Percentiles rank a stretch among this genome's conserved stretches.
These are phyloP conservation scores for Neuroterus valhalla DNA, from an alignment of 1,140 invertebrate genomes.

Conservation along the genomic window DNA sequence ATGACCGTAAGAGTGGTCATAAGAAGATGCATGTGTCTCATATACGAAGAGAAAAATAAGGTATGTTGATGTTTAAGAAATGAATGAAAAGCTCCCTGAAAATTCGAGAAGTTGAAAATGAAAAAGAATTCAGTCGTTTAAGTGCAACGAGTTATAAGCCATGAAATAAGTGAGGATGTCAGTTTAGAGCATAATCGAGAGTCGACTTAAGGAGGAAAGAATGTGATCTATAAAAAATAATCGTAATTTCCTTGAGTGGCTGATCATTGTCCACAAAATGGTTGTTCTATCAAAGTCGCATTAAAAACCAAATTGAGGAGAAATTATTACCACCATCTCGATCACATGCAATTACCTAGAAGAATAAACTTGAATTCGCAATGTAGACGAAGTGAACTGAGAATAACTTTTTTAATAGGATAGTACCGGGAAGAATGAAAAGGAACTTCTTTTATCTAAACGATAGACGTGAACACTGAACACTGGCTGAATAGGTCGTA, in stretches of 20 bases:
- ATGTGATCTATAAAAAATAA: too few species aligned
- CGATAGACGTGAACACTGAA: not conserved
- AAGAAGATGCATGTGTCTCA: not conserved
- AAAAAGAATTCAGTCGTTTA: not conserved
- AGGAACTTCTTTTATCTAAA: not conserved
- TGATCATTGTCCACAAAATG: not conserved
- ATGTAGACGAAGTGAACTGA: not conserved
- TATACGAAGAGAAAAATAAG: too few species aligned
- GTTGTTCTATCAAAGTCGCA: not conserved
- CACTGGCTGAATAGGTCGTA: not conserved
- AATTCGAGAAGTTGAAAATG: too few species aligned
- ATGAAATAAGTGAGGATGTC: too few species aligned
- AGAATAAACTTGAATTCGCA: not conserved
- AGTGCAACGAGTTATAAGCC: too few species aligned
- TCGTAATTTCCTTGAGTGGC: not conserved
- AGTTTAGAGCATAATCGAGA: too few species aligned
- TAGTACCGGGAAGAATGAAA: not conserved
- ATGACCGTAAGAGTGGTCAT: not conserved
- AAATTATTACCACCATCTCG: not conserved
- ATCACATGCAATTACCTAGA: not conserved
- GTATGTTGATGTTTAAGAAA: too few species aligned
- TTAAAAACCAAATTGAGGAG: not conserved
- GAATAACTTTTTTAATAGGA: slow-evolving; percentile 1
- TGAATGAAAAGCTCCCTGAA: too few species aligned
- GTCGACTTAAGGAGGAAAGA: too few species aligned